phyloP scores from a whole-genome alignment of 2,888 invertebrate genomes.

The Meteorus cinctellus region DNA sequence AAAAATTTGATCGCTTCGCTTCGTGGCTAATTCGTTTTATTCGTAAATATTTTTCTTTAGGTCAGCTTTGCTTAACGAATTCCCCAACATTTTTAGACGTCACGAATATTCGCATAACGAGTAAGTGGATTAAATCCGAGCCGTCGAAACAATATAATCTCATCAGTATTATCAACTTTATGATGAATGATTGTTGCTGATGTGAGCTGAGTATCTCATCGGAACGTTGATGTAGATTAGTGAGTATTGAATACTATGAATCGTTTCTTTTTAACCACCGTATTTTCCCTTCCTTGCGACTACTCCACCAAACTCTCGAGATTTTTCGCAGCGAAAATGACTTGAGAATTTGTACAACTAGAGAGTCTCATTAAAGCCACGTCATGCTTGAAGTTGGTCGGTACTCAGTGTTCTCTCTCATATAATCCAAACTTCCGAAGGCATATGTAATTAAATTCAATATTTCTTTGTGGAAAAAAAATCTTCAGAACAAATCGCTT shows the following conservation, averaged over 20 bases:
- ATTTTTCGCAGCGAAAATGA: conserved; percentile 20
- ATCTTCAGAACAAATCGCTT: conserved; percentile 61
- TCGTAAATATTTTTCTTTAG: no score
- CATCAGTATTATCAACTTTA: background rate
- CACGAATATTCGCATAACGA: no score
- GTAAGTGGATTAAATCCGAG: no score
- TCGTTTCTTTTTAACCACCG: background rate
- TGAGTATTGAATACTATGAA: conserved; percentile 19
- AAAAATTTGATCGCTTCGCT: no score
- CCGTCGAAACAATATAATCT: no score
- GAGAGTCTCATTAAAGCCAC: conserved; percentile 33
- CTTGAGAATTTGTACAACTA: conserved; percentile 30
- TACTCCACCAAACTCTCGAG: conserved; percentile 7
- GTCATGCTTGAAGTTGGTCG: conserved; percentile 23
- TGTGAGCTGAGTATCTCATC: background rate
- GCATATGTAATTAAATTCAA: conserved; percentile 65
- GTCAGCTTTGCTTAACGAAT: no score
- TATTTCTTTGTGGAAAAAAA: conserved; percentile 57
- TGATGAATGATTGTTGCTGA: background rate
- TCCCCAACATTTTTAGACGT: no score
- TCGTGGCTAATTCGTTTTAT: no score
- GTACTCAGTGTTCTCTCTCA: conserved; percentile 21
- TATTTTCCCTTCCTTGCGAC: background rate
- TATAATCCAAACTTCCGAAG: conserved; percentile 60
- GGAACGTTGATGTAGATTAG: background rate